phyloP scores from a whole-genome alignment of 2,888 invertebrate species.

The Meloe dianella region DNA sequence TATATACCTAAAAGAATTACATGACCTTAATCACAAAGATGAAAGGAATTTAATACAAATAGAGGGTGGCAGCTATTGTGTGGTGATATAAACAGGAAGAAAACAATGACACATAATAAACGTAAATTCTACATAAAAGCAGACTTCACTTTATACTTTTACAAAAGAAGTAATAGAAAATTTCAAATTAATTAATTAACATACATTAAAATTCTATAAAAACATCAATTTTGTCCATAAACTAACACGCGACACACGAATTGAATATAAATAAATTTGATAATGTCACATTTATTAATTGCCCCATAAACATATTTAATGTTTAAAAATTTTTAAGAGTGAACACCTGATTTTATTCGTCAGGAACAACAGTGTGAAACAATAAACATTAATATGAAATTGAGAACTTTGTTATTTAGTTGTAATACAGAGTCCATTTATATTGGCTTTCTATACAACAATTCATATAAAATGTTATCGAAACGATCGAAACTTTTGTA shows the following conservation, averaged over 20 bases:
- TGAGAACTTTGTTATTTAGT: constrained; percentile 2
- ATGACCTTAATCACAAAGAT: neutral
- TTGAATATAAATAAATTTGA: too few species aligned
- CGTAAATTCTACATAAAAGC: constrained; percentile 1
- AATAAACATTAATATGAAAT: neutral
- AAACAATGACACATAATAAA: constrained; percentile 9
- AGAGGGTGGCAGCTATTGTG: neutral
- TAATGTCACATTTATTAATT: neutral
- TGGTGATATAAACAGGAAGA: neutral
- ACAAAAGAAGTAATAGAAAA: too few species aligned
- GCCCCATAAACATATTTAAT: neutral
- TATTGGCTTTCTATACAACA: neutral
- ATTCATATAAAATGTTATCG: constrained; percentile 8
- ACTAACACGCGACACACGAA: too few species aligned
- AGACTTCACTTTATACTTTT: neutral
- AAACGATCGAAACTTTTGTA: constrained; percentile 1
- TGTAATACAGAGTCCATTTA: neutral
- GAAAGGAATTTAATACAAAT: neutral
- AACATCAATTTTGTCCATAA: too few species aligned
- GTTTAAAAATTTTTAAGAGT: neutral
- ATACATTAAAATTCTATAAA: too few species aligned
- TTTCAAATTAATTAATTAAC: too few species aligned
- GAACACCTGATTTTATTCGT: neutral
- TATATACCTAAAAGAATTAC: neutral
- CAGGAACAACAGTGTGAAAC: neutral